A percentile compares a stretch with the other conserved stretches of the same genome.
phyloP scores from a whole-genome alignment of 2,797 vertebrate species.

The Neomorphus geoffroyi region DNA sequence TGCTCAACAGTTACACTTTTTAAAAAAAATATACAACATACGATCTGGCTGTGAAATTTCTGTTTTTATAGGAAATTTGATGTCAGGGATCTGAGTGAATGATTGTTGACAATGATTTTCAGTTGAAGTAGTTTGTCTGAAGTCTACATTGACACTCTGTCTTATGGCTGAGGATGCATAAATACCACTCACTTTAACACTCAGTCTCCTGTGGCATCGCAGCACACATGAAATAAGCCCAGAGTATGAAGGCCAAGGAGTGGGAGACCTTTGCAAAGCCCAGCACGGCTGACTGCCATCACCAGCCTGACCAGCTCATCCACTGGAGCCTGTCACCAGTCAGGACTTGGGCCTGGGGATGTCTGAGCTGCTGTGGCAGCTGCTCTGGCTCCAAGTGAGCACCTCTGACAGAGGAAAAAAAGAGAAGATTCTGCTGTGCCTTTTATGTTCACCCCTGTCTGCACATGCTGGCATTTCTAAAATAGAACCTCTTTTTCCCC shows the following conservation, averaged over 20 bases:
- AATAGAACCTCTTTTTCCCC: background rate
- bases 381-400: background rate
- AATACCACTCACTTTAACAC: background rate
- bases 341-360: background rate
- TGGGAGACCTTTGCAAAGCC: background rate
- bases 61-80: background rate
- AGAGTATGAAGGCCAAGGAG: background rate
- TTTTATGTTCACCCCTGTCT: background rate
- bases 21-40: fast-evolving
- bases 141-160: background rate
- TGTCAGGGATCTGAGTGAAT: background rate
- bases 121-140: background rate
- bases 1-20: background rate
- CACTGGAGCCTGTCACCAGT: background rate
- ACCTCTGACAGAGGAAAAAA: background rate
- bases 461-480: background rate
- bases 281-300: background rate
- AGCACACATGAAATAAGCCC: fast-evolving
- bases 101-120: background rate
- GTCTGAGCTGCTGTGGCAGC: background rate
- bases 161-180: background rate
- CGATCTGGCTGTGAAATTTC: background rate
- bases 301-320: background rate
- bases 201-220: background rate
- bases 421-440: background rate